Base-by-base conservation (phyloP, 2,113 vertebrate genomes). In the Cyanoramphus novaezelandiae region DNA sequence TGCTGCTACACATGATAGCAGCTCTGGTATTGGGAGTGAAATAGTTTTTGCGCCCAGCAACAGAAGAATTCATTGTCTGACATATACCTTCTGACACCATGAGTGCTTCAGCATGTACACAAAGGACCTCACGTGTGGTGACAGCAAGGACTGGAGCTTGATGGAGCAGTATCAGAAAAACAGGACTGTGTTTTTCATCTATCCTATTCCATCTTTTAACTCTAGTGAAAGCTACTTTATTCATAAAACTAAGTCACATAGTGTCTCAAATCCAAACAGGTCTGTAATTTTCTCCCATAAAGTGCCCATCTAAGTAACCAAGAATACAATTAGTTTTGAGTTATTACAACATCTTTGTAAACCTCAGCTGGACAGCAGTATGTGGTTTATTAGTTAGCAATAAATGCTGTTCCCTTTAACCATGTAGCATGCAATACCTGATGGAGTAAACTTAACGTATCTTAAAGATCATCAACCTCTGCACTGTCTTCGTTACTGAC, bases 41-140 rank as follows among this genome's bases (percentile, higher is more conserved):
- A 75, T 8, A 68, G 14, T 67, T 93, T 57, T 86, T 90, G 63
- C 1, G 0, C 19, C 29, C 37, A 59, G 68, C n/a, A 83, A 46
- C 37, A 75, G 29, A 60, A 62, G 27, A 59, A 43, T 52, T 81
- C 39, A 14, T 53, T 68, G 23, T 52, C n/a, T 67, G 20, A n/a
- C 50, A 18, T 4, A 44, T 39, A 10, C 41, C 71, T 44, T 29
- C 14, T 46, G 50, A 43, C 70, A 35, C 7, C 0, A 0, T 3
- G 18, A 67, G 49, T 19, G 39, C 46, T 77, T 77, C 11, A 0
- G 55, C 82, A 78, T 0, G 0, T 77, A 41, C 28, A 5, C 25
- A 65, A 65, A 47, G 6, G 72, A 86, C 57, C 65, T 82, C 80
- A 90, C 55, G 41, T 0, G 2, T 52, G 79, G 19, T 1, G 1